Percentiles rank a stretch among this genome's conserved stretches.
phyloP scores from a whole-genome alignment of 2,113 vertebrate species.

The Romanogobio albipinnatus region DNA sequence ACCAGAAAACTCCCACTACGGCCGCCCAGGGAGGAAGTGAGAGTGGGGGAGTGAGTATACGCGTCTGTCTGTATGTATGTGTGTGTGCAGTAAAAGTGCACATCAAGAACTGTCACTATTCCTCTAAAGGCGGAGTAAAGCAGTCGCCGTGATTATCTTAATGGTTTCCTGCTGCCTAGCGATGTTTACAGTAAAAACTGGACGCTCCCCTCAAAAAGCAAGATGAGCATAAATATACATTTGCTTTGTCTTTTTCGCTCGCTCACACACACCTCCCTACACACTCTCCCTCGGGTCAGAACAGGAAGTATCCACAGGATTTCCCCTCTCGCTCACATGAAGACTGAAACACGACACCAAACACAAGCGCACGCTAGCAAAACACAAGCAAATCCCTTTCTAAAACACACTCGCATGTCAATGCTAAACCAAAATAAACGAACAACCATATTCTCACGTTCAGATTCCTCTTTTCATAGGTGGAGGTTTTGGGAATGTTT shows the following conservation, averaged over 20 bases:
- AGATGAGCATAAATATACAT: constrained; percentile 35
- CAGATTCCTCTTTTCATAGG: not conserved
- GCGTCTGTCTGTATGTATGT: not conserved
- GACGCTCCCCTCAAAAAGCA: constrained; percentile 44
- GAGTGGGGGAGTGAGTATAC: constrained; percentile 21
- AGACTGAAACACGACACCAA: constrained; percentile 59
- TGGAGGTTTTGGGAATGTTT: not conserved
- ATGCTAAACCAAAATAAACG: not conserved
- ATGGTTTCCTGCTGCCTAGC: constrained; percentile 57
- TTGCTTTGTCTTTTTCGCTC: not conserved
- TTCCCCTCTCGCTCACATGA: constrained; percentile 60
- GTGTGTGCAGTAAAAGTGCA: constrained; percentile 28
- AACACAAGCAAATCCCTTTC: not conserved
- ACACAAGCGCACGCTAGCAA: constrained; percentile 36
- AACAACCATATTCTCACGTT: not conserved
- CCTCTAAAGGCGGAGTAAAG: constrained; percentile 32
- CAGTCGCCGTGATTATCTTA: constrained; percentile 49
- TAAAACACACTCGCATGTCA: not conserved
- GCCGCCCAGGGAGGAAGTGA: constrained; percentile 40
- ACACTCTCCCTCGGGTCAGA: constrained; percentile 58
- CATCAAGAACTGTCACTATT: constrained; percentile 42
- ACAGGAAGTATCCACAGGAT: constrained; percentile 67
- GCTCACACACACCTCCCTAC: constrained; percentile 26
- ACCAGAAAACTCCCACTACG: constrained; percentile 27
- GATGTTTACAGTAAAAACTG: constrained; percentile 52